phyloP scores from a whole-genome alignment of 1,140 invertebrate species.

The Bicyclus anynana region DNA sequence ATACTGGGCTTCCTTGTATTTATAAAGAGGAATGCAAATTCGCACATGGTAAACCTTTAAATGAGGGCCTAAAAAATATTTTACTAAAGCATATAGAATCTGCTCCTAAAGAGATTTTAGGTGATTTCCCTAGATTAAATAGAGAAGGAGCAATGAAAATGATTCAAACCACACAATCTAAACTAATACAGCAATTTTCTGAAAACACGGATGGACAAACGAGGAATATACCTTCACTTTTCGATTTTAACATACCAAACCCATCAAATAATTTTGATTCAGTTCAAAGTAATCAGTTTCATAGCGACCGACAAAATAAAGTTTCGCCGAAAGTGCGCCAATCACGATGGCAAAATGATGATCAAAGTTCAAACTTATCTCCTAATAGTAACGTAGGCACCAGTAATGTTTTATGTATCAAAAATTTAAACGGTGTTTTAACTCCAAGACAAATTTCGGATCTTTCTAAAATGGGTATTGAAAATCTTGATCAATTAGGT shows the following conservation, averaged over 20 bases:
- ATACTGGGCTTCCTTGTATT: conserved; percentile 92
- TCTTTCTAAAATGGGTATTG: conserved; percentile 77
- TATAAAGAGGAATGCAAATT: conserved; percentile 93
- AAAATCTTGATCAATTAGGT: conserved; percentile 78
- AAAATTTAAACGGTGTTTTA: conserved; percentile 78
- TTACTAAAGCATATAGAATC: conserved; percentile 91
- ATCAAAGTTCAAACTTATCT: conserved; percentile 57
- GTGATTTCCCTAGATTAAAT: conserved; percentile 89
- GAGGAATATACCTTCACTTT: conserved; percentile 76
- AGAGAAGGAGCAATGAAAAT: conserved; percentile 85
- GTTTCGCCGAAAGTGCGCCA: conserved; percentile 77
- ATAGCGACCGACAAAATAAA: conserved; percentile 66
- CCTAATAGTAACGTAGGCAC: conserved; percentile 42
- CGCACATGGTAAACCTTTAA: conserved; percentile 90
- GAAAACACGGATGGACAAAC: conserved; percentile 53
- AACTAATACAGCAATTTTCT: conserved; percentile 78
- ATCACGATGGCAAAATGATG: conserved; percentile 79
- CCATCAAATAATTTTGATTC: conserved; percentile 55
- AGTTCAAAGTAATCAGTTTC: conserved; percentile 42
- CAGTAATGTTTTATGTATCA: conserved; percentile 72
- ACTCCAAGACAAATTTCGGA: conserved; percentile 77
- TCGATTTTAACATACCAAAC: conserved; percentile 78
- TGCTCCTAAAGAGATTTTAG: conserved; percentile 92
- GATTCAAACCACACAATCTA: conserved; percentile 84
- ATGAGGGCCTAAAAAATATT: conserved; percentile 83